Conservation (phyloP, 2,888 invertebrate species). For the Drosophila emarginata region DNA sequence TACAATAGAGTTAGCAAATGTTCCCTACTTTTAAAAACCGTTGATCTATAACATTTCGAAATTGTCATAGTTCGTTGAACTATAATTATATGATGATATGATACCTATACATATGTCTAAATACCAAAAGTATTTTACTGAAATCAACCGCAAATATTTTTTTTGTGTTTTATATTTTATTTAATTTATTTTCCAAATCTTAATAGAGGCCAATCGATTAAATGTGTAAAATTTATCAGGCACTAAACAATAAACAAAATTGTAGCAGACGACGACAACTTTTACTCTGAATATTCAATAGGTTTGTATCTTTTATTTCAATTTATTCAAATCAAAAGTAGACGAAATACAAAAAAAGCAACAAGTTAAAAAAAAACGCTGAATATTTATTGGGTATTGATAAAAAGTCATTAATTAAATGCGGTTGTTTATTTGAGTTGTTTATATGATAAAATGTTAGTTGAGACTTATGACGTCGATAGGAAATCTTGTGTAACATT, state of each 20-base stretch:
- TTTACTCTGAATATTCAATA: slow-evolving; percentile 65
- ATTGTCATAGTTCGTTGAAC: slow-evolving; percentile 1
- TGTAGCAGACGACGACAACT: slow-evolving; percentile 50
- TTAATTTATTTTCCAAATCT: background rate
- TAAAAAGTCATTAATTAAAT: slow-evolving; percentile 66
- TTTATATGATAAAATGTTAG: slow-evolving; percentile 32
- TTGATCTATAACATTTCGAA: background rate
- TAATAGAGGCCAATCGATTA: slow-evolving; percentile 11
- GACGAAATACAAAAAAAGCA: background rate
- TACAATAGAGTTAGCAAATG: background rate
- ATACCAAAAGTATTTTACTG: too few species aligned
- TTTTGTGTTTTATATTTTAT: too few species aligned
- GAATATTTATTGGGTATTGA: slow-evolving; percentile 52
- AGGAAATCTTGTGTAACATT: slow-evolving; percentile 26
- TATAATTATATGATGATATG: background rate
- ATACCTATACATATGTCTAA: too few species aligned
- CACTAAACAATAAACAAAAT: slow-evolving; percentile 53
- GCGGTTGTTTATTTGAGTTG: slow-evolving; percentile 40
- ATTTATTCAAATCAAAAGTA: slow-evolving; percentile 60
- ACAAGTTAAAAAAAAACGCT: slow-evolving; percentile 26
- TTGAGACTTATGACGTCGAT: slow-evolving; percentile 42
- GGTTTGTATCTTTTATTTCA: slow-evolving; percentile 53
- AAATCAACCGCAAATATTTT: too few species aligned
- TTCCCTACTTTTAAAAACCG: too few species aligned
- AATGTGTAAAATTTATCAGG: slow-evolving; percentile 58